phyloP scores from a whole-genome alignment of 92 coral and sea anemone genomes.

The Pocillopora meandrina region DNA sequence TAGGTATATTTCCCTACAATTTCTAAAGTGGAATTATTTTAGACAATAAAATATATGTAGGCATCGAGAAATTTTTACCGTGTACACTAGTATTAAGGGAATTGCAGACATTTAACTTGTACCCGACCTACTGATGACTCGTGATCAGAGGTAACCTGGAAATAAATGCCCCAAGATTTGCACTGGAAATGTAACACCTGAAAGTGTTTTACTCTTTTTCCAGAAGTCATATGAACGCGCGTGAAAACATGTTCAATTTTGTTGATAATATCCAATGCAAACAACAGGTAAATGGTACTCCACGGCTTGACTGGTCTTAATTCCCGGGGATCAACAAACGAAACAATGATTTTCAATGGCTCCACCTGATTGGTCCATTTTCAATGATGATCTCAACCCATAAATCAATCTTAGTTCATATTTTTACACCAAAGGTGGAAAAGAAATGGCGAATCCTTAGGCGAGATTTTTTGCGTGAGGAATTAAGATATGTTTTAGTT shows the following conservation, averaged over 20 bases:
- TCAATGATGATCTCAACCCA: constrained; percentile 62
- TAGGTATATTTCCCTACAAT: too few species aligned
- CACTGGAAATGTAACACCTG: neutral
- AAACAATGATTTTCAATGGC: neutral
- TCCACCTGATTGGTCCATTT: constrained; percentile 50
- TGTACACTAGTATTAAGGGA: neutral
- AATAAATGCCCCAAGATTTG: neutral
- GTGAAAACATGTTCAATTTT: neutral
- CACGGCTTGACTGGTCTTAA: constrained; percentile 11
- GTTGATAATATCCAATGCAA: constrained; percentile 4
- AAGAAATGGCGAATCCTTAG: constrained; percentile 30
- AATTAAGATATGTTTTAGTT: constrained; percentile 22
- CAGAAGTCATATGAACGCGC: neutral
- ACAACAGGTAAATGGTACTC: constrained; percentile 14
- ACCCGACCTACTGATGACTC: neutral
- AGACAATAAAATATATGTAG: too few species aligned
- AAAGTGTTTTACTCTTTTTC: neutral
- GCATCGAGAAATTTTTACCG: neutral
- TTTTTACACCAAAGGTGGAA: constrained; percentile 39
- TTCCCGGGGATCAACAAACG: constrained; percentile 7
- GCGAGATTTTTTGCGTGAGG: neutral
- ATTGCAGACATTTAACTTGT: neutral
- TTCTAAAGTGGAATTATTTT: too few species aligned
- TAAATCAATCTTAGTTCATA: constrained; percentile 74
- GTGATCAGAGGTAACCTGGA: neutral